Evolutionary conservation across 92 coral and sea anemone species (phyloP).

Genomic region (Isaurus tuberculatus): DNA sequence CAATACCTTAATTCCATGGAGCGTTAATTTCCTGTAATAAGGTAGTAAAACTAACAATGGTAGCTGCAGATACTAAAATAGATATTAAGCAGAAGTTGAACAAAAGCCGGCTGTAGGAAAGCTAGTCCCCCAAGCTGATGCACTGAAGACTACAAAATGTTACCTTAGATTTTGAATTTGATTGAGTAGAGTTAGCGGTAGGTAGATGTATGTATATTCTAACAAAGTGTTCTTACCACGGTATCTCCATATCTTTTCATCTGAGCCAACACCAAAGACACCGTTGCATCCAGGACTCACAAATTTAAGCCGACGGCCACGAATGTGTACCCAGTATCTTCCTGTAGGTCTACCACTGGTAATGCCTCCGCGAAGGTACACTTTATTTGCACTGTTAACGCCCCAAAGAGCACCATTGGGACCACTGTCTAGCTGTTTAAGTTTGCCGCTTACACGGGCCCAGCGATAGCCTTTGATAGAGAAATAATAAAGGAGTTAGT

Average conservation of each 20-base stretch:
- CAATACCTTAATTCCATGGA: too few species aligned
- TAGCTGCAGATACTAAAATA: neutral
- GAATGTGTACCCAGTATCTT: conserved; percentile 33
- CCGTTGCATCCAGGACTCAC: conserved; percentile 40
- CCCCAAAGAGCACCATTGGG: conserved; percentile 57
- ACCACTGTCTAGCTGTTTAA: conserved; percentile 54
- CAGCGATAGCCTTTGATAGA: conserved; percentile 3
- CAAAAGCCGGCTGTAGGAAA: too few species aligned
- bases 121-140: too few species aligned
- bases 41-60: too few species aligned
- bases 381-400: conserved; percentile 27
- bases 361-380: conserved; percentile 45
- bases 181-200: neutral
- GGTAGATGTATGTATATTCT: neutral
- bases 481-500: neutral
- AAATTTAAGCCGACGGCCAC: neutral
- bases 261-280: conserved; percentile 23
- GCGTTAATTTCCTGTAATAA: too few species aligned
- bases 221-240: neutral
- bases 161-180: neutral
- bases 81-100: too few species aligned
- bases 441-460: conserved; percentile 6
- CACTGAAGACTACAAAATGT: too few species aligned
- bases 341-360: conserved; percentile 32
- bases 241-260: conserved; percentile 35